These are phyloP conservation scores for Dinomys branickii DNA, from an alignment of 2,113 vertebrate genomes.

Conservation along the genomic window DNA sequence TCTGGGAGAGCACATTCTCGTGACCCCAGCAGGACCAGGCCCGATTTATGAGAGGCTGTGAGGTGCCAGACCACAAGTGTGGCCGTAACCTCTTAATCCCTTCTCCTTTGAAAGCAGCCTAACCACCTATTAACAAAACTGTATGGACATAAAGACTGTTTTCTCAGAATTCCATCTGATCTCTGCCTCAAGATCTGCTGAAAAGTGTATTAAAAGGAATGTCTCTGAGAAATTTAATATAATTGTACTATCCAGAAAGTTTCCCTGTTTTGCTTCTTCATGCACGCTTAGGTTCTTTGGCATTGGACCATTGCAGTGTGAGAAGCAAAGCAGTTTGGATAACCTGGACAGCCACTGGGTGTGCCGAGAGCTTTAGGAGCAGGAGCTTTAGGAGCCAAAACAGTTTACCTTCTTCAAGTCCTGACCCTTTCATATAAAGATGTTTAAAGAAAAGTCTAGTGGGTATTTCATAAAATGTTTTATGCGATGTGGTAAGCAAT, in stretches of 20 bases:
- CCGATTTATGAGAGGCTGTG: conserved; percentile 70
- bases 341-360: neutral
- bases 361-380: neutral
- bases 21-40: conserved; percentile 66
- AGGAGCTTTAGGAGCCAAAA: neutral
- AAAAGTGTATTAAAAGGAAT: conserved; percentile 11
- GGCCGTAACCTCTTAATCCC: conserved; percentile 77
- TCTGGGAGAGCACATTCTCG: conserved; percentile 43
- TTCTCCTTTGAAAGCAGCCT: conserved; percentile 76
- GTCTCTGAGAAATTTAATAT: conserved; percentile 32
- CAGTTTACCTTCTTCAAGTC: neutral
- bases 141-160: neutral
- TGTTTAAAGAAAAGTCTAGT: neutral
- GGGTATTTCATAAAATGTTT: neutral
- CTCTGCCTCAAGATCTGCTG: conserved; percentile 33
- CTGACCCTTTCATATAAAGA: neutral
- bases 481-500: neutral
- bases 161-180: conserved; percentile 36
- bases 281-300: neutral
- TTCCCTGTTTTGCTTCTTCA: neutral
- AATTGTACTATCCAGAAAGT: neutral
- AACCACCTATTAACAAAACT: conserved; percentile 30
- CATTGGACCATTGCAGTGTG: neutral
- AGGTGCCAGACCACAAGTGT: conserved; percentile 77
- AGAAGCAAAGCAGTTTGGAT: neutral